These are phyloP conservation scores for Pherbina coryleti DNA, from an alignment of 2,888 invertebrate species.

Conservation along the genomic window DNA sequence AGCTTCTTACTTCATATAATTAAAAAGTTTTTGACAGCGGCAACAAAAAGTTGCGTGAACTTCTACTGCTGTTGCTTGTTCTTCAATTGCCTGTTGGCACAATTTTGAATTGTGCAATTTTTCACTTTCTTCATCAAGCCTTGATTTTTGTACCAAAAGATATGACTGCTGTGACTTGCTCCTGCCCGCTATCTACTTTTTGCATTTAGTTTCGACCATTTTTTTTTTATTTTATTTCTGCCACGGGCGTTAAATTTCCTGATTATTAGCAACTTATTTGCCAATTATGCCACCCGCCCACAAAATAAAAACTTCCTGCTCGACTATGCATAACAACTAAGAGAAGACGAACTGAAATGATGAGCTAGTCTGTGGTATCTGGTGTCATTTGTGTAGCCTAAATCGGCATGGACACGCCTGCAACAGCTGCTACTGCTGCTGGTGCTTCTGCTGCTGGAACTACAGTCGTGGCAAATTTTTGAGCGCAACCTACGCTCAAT, in stretches of 20 bases:
- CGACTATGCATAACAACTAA: too few relatives aligned
- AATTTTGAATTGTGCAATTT: slow-evolving; percentile 2
- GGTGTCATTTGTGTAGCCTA: too few relatives aligned
- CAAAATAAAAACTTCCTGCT: too few relatives aligned
- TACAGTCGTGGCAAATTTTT: too few relatives aligned
- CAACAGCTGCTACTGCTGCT: too few relatives aligned
- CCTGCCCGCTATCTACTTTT: too few relatives aligned
- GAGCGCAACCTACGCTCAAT: too few relatives aligned
- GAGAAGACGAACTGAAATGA: too few relatives aligned
- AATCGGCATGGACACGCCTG: too few relatives aligned
- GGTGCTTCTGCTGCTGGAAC: too few relatives aligned
- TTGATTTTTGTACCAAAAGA: neutral
- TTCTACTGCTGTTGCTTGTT: neutral
- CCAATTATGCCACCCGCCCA: neutral
- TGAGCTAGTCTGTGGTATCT: too few relatives aligned
- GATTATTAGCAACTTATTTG: slow-evolving; percentile 14
- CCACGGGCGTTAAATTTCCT: neutral
- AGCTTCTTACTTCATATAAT: slow-evolving; percentile 15
- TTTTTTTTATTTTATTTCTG: neutral
- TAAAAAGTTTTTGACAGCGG: slow-evolving; percentile 27
- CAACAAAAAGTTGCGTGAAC: slow-evolving; percentile 10
- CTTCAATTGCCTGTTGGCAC: neutral
- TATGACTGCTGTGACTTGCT: neutral
- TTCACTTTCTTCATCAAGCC: neutral
- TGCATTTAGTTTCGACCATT: too few relatives aligned